Base-by-base conservation (phyloP, 1,140 invertebrate species). In the Condylostylus longicornis region DNA sequence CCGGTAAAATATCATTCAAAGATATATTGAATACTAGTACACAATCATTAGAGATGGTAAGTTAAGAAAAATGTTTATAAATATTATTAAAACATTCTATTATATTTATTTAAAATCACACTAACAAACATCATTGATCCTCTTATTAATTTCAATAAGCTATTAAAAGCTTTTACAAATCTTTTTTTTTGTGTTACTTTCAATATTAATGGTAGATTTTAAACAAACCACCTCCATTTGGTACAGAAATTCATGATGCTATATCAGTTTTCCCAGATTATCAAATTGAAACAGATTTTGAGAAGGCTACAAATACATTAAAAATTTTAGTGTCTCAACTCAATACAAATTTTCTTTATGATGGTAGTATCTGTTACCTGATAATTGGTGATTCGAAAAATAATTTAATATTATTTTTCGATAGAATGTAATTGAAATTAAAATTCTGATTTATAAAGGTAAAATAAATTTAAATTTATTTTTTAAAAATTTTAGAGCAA, bases 41-140 rank as follows among this genome's bases (percentile, higher is more conserved):
- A 9, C 65, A 79, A 52, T 72, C 81, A 53, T 59, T 86, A 40
- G 81, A 86, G 68, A 57, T 77, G 61, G 78, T 80, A 55, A 56
- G 50, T 50, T 18, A 18, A 17, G 13, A 13, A 45, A 27, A 10
- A 15, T 13, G 37, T 19, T 21, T 22, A 31, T 27, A 17, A 38
- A 18, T 38, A 30, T 30, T 27, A 20, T 31, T 30, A 13, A 2
- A 15, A 4, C 25, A n/a, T 20, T 19, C 20, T 32, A n/a, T n/a
- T n/a, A n/a, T n/a, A n/a, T n/a, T n/a, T n/a, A n/a, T n/a, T n/a
- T n/a, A n/a, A n/a, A n/a, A n/a, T n/a, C n/a, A n/a, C n/a, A n/a
- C n/a, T n/a, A n/a, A n/a, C n/a, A n/a, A n/a, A n/a, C n/a, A n/a
- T n/a, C n/a, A n/a, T n/a, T n/a, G n/a, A n/a, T n/a, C n/a, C n/a